Evolutionary conservation across 2,797 vertebrate genomes (phyloP).

Genomic region (Eupleurogrammus muticus): DNA sequence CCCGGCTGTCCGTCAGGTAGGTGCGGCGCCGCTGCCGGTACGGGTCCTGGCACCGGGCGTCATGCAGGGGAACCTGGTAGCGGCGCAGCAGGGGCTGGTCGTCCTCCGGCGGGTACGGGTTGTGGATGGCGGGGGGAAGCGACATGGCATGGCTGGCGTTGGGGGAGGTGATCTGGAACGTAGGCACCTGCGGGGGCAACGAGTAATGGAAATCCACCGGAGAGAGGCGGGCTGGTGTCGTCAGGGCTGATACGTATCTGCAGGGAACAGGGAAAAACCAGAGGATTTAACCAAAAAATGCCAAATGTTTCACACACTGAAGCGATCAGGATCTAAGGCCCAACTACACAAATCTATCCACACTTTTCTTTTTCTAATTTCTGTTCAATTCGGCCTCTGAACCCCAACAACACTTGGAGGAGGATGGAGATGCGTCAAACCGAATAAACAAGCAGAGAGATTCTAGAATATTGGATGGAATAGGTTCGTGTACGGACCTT

Average conservation of each 20-base stretch:
- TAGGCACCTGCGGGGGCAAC: slow-evolving; percentile 94
- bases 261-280: slow-evolving; percentile 15
- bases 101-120: slow-evolving; percentile 91
- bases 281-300: neutral
- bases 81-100: slow-evolving; percentile 93
- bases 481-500: too few relatives aligned
- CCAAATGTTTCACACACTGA: too few relatives aligned
- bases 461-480: too few relatives aligned
- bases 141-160: slow-evolving; percentile 94
- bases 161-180: slow-evolving; percentile 97
- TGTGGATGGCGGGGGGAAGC: slow-evolving; percentile 91
- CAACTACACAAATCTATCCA: too few relatives aligned
- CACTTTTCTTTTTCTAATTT: too few relatives aligned
- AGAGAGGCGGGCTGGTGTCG: slow-evolving; percentile 95
- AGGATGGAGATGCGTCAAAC: too few relatives aligned
- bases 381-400: too few relatives aligned
- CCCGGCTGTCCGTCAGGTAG: slow-evolving; percentile 93
- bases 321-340: too few relatives aligned
- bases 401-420: too few relatives aligned
- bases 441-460: too few relatives aligned
- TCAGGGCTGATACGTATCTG: slow-evolving; percentile 98
- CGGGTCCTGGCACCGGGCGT: slow-evolving; percentile 90
- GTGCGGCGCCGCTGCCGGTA: slow-evolving; percentile 92
- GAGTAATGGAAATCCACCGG: slow-evolving; percentile 98
- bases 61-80: slow-evolving; percentile 90